phyloP scores from a whole-genome alignment of 2,113 vertebrate genomes.

The Labeo catla region DNA sequence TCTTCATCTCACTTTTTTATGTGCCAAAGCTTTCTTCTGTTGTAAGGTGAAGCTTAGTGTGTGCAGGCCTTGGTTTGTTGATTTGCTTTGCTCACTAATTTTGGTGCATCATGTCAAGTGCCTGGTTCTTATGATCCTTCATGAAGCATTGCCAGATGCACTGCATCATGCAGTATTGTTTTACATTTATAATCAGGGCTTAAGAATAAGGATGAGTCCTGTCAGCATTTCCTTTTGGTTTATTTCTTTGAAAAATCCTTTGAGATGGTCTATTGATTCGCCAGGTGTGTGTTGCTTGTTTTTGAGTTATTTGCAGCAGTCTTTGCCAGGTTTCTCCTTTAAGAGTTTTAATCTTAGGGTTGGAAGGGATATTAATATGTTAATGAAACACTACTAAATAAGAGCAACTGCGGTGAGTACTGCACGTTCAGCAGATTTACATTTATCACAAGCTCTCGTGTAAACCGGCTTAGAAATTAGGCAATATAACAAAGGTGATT shows the following conservation, averaged over 20 bases:
- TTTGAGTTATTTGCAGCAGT: background rate
- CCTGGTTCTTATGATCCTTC: background rate
- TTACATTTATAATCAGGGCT: background rate
- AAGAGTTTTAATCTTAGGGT: background rate
- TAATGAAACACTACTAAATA: background rate
- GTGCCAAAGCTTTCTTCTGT: conserved; percentile 55
- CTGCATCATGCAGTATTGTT: background rate
- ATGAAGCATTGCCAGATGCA: background rate
- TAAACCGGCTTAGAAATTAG: background rate
- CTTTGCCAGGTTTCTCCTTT: background rate
- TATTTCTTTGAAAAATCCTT: background rate
- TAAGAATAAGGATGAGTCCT: background rate
- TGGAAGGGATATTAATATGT: background rate
- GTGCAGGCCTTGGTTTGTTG: conserved; percentile 32
- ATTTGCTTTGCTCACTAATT: background rate
- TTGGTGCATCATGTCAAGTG: background rate
- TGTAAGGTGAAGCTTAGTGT: conserved; percentile 54
- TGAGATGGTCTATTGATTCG: background rate
- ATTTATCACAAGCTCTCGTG: background rate
- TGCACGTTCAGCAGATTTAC: too few species aligned
- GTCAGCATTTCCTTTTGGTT: background rate
- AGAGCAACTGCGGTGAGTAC: too few species aligned
- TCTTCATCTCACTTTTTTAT: conserved; percentile 55
- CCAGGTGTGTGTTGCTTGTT: background rate
- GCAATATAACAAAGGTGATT: background rate